These are phyloP conservation scores for Oophaga pumilio DNA, from an alignment of 2,113 vertebrate species.

Conservation along the genomic window DNA sequence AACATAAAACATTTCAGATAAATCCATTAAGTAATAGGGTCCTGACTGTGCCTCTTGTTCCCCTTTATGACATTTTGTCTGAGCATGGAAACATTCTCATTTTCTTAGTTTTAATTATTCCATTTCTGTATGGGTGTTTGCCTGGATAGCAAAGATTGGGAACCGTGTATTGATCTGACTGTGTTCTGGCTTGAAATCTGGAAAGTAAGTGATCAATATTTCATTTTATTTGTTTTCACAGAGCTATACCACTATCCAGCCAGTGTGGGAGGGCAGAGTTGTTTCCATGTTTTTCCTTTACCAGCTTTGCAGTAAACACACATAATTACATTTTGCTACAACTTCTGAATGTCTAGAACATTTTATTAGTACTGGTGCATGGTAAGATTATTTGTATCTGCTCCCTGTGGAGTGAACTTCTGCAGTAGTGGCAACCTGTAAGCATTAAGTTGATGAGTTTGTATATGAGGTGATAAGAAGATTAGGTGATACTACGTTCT, in stretches of 20 bases:
- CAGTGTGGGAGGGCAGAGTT: constrained; percentile 6
- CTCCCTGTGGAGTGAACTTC: constrained; percentile 29
- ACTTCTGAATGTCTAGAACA: constrained; percentile 21
- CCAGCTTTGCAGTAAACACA: constrained; percentile 26
- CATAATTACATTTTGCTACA: constrained; percentile 27
- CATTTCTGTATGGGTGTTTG: constrained; percentile 11
- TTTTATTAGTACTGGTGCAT: constrained; percentile 40
- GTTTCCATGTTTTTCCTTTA: constrained; percentile 29
- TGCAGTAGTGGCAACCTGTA: constrained; percentile 5
- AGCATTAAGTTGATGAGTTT: constrained; percentile 21
- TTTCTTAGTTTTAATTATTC: constrained; percentile 37
- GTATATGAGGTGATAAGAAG: constrained; percentile 32
- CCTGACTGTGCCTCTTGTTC: background rate
- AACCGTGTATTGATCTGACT: constrained; percentile 28
- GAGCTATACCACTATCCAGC: constrained; percentile 1
- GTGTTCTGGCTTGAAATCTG: constrained; percentile 26
- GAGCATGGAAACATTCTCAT: constrained; percentile 18
- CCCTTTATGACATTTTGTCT: constrained; percentile 15
- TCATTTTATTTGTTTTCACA: constrained; percentile 49
- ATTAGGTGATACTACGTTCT: constrained; percentile 15
- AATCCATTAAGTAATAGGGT: background rate
- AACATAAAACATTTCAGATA: background rate
- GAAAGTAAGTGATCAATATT: constrained; percentile 53
- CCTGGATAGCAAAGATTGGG: constrained; percentile 21
- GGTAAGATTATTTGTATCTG: constrained; percentile 26